These are phyloP conservation scores for Mormyrus lacerda DNA, from an alignment of 2,113 vertebrate species.

Conservation along the genomic window DNA sequence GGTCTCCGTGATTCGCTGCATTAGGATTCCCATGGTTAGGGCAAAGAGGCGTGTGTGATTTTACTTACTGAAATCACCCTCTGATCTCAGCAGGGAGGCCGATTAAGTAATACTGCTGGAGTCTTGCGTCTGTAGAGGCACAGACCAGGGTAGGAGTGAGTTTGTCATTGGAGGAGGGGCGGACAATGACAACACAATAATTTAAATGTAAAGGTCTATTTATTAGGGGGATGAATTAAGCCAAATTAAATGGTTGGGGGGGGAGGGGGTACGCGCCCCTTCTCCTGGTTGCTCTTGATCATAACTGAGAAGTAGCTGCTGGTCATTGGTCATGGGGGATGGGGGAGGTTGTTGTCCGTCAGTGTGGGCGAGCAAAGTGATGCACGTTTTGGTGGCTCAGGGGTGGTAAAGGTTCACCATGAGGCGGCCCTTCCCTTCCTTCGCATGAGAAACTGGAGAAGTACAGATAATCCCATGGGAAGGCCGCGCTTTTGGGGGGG, in stretches of 20 bases:
- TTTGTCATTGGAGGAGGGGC: not conserved
- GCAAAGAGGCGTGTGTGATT: not conserved
- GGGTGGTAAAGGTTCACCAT: not conserved
- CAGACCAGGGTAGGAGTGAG: not conserved
- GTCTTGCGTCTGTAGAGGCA: not conserved
- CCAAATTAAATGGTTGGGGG: not conserved
- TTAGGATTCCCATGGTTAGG: not conserved
- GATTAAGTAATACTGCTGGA: not conserved
- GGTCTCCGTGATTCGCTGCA: not conserved
- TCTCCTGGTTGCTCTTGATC: not conserved
- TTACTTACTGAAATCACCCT: not conserved
- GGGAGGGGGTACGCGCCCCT: not conserved
- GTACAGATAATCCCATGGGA: not conserved
- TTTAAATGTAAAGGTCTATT: not conserved
- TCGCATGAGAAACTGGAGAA: constrained; percentile 12
- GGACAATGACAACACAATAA: not conserved
- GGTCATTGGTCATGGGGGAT: too few relatives aligned
- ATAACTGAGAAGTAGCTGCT: not conserved
- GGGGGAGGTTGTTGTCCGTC: not conserved
- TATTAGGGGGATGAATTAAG: not conserved
- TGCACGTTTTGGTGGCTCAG: not conserved
- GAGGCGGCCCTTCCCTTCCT: not conserved
- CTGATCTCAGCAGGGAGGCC: not conserved
- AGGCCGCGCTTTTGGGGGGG: not conserved
- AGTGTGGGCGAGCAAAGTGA: not conserved